Conservation (phyloP, 2,888 invertebrate genomes). For the Salpingus planirostris region DNA sequence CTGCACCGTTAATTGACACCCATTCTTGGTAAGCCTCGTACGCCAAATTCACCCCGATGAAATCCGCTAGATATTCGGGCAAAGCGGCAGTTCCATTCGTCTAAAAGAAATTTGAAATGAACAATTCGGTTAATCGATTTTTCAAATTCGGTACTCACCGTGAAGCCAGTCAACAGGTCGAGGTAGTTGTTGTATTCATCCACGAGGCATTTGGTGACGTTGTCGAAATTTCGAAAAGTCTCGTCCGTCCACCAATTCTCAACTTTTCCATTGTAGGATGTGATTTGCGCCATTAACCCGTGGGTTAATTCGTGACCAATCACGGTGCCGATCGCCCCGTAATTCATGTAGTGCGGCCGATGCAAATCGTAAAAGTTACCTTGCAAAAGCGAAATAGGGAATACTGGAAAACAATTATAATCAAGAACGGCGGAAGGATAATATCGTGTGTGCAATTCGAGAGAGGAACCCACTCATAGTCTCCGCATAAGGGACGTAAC, state of each 20-base stretch:
- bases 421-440: no score
- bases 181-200: conserved; percentile 21
- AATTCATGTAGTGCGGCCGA: conserved; percentile 26
- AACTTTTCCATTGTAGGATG: conserved; percentile 1
- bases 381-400: conserved; percentile 28
- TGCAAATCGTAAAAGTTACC: conserved; percentile 22
- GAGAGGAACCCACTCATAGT: no score
- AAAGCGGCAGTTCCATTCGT: no score
- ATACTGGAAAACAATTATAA: conserved; percentile 21
- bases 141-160: conserved; percentile 12
- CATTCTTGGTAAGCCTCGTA: conserved; percentile 72
- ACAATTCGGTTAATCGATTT: not conserved
- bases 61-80: conserved; percentile 80
- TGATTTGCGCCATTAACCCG: conserved; percentile 13
- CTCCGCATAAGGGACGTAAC: no score
- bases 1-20: conserved; percentile 55
- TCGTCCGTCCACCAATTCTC: conserved; percentile 17
- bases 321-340: no score
- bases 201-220: conserved; percentile 19
- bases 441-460: no score
- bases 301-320: no score
- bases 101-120: not conserved
- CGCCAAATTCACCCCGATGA: conserved; percentile 80
- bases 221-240: conserved; percentile 15
- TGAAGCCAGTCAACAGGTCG: conserved; percentile 9